These are phyloP conservation scores for Ariolimax columbianus DNA, from an alignment of 2,888 invertebrate species.

Conservation along the genomic window DNA sequence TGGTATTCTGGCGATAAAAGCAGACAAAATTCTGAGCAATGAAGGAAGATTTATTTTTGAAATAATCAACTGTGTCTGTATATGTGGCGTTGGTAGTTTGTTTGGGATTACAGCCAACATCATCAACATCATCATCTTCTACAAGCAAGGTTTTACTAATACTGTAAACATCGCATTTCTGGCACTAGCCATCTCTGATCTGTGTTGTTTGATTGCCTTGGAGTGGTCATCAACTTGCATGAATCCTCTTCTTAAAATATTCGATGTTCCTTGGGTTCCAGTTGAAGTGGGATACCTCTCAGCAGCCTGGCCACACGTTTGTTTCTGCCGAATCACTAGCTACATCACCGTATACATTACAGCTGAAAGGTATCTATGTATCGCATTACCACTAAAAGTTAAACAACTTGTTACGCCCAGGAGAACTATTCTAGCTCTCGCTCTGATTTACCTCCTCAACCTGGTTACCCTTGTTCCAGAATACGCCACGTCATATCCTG, in stretches of 20 bases:
- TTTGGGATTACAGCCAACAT: neutral
- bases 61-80: neutral
- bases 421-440: too few species aligned
- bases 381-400: too few species aligned
- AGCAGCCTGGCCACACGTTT: too few species aligned
- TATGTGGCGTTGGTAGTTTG: neutral
- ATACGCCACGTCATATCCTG: too few species aligned
- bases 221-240: neutral
- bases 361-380: too few species aligned
- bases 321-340: too few species aligned
- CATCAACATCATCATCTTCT: neutral
- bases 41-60: neutral
- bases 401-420: too few species aligned
- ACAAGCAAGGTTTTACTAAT: conserved; percentile 10
- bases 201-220: neutral
- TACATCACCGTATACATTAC: too few species aligned
- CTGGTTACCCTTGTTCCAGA: too few species aligned
- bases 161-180: conserved; percentile 13
- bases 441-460: too few species aligned
- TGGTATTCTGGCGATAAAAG: neutral
- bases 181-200: neutral
- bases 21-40: neutral
- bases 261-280: neutral
- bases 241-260: neutral
- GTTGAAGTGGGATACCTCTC: neutral